Conservation (phyloP, 2,888 invertebrate species). For the Euclidia mi region DNA sequence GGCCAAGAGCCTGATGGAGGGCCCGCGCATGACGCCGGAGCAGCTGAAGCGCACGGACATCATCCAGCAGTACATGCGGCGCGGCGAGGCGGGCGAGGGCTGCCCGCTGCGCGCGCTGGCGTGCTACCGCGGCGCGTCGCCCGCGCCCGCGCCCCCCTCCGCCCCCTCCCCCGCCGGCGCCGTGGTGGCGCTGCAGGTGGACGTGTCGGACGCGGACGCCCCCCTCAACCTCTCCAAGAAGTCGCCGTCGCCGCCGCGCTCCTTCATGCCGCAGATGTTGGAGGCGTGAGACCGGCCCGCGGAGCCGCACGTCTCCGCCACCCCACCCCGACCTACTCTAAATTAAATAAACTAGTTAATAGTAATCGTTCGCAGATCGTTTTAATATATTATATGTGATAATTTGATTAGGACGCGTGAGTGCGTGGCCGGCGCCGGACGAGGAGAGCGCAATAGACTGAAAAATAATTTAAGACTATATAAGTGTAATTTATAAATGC, state of each 20-base stretch:
- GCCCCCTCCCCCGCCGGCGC: conserved; percentile 74
- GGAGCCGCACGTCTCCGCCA: conserved; percentile 86
- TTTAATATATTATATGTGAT: conserved; percentile 93
- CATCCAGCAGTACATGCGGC: conserved; percentile 97
- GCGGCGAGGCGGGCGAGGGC: conserved; percentile 90
- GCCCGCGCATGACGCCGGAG: conserved; percentile 98
- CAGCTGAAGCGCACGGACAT: conserved; percentile 97
- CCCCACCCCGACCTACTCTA: conserved; percentile 89
- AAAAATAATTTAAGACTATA: conserved; percentile 90
- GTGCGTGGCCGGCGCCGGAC: conserved; percentile 89
- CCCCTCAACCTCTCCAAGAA: conserved; percentile 97
- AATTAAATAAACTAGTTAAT: conserved; percentile 87
- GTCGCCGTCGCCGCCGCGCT: conserved; percentile 91
- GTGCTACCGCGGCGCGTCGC: conserved; percentile 81
- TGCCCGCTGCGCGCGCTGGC: conserved; percentile 79
- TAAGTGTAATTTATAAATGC: conserved; percentile 92
- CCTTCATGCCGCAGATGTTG: conserved; percentile 91
- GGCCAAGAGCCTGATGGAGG: conserved; percentile 97
- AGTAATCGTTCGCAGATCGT: conserved; percentile 90
- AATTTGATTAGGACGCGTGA: conserved; percentile 90
- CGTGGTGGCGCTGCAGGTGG: conserved; percentile 91
- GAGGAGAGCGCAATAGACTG: conserved; percentile 91
- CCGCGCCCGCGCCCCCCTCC: conserved; percentile 79
- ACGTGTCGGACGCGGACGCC: conserved; percentile 96
- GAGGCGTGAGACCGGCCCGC: conserved; percentile 91